Base-by-base conservation (phyloP, 2,113 vertebrate species). In the Calyptomena viridis region DNA sequence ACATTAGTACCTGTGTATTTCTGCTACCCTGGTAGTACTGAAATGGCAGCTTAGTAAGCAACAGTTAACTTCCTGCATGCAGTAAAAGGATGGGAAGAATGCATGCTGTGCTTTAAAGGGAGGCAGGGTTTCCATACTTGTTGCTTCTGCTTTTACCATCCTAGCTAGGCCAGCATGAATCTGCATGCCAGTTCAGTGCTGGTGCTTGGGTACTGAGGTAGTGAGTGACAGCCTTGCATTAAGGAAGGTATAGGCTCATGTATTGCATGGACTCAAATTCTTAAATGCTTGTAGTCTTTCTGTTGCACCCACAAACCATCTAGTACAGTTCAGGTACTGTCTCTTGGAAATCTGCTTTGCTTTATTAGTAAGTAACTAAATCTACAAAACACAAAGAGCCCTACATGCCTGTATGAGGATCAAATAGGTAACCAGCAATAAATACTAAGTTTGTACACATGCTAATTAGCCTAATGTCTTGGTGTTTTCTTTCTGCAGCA, bases 401-500 rank as follows among this genome's bases (percentile, higher is more conserved):
- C 10, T 31, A 11, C 12, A 5, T 24, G 16, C 31, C 40, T 67
- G 2, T 35, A 24, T 56, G 14, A 83, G 14, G 49, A 27, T 35
- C 19, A 47, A 55, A 13, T 20, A 63, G 30, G 28, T 74, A 84
- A 68, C 8, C 11, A 64, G 44, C 25, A 89, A 68, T 75, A 72
- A 60, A 35, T 62, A 33, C 1, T 28, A 63, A 28, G n/a, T 28
- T 74, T 63, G 21, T 60, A 44, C 11, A 16, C 1, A 1, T 72
- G 42, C 12, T 72, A 23, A 67, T 72, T 67, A 68, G 23, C 31
- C 27, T 14, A 37, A 63, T 62, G 12, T 78, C 74, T 81, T 52
- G 19, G n/a, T 89, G 25, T 72, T 81, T 90, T 68, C 40, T 94
- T 75, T 90, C 81, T 77, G 50, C 97, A 98, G 98, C 96, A 89